A percentile compares a stretch with the other conserved stretches of the same genome.
phyloP scores from a whole-genome alignment of 2,113 vertebrate genomes.

The Monarcha castaneiventris region DNA sequence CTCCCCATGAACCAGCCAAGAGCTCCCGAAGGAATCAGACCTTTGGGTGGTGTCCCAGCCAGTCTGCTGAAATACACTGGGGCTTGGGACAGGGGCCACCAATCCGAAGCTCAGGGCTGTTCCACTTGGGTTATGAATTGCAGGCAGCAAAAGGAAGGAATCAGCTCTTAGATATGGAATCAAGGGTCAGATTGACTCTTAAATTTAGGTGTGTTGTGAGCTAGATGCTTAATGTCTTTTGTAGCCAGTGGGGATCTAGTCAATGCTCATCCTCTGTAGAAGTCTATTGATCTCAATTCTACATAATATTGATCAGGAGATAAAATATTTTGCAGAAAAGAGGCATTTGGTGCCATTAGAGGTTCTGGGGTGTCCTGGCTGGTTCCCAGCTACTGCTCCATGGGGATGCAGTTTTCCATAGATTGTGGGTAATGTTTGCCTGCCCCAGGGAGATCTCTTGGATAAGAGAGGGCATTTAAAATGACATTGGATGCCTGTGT shows the following conservation, averaged over 20 bases:
- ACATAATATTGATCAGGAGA: neutral
- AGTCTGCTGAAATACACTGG: neutral
- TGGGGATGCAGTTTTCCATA: neutral
- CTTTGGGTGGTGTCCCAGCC: neutral
- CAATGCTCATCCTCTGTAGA: neutral
- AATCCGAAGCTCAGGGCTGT: neutral
- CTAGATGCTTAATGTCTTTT: neutral
- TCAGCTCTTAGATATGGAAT: neutral
- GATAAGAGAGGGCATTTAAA: neutral
- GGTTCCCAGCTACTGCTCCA: neutral
- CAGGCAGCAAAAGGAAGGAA: neutral
- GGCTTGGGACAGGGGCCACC: neutral
- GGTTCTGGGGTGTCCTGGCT: neutral
- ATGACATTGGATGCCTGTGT: neutral
- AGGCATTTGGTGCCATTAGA: neutral
- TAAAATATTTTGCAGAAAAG: neutral
- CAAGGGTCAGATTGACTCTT: neutral
- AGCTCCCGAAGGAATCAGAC: neutral
- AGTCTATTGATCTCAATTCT: neutral
- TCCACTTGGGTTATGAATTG: neutral
- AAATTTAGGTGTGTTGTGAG: neutral
- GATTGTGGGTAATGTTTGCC: neutral
- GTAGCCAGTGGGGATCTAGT: neutral
- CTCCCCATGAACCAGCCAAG: neutral
- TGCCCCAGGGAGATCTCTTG: neutral